Evolutionary conservation across 2,888 invertebrate species (phyloP).

Genomic region (Hermaeophaga mercurialis): DNA sequence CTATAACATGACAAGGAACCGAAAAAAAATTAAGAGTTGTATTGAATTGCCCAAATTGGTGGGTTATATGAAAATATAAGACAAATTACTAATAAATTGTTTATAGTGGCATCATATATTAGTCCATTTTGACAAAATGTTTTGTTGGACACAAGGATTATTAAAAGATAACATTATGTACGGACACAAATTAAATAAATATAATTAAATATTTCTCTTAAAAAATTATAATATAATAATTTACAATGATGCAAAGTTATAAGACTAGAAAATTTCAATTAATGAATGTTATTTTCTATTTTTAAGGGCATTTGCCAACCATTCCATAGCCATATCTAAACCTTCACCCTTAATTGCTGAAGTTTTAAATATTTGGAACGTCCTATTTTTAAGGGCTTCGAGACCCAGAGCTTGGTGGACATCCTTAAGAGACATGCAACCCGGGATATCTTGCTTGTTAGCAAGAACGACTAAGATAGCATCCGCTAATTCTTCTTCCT

Average conservation of each 20-base stretch:
- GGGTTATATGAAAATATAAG: no score
- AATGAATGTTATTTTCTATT: conserved; percentile 76
- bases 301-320: conserved; percentile 91
- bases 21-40: no score
- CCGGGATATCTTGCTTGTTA: conserved; percentile 99
- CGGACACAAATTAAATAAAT: conserved; percentile 10
- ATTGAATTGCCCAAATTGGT: no score
- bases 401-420: conserved; percentile 95
- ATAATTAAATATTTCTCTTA: conserved; percentile 28
- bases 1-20: background rate
- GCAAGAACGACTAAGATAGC: conserved; percentile 96
- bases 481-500: conserved; percentile 97
- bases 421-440: conserved; percentile 95
- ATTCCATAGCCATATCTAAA: conserved; percentile 98
- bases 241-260: conserved; percentile 29
- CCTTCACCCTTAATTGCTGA: conserved; percentile 98
- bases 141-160: no score
- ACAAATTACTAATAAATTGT: no score
- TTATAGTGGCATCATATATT: no score
- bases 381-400: conserved; percentile 92
- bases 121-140: no score
- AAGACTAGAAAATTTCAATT: conserved; percentile 41
- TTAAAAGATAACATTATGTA: conserved; percentile 22
- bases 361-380: conserved; percentile 99
- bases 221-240: conserved; percentile 30